phyloP scores from a whole-genome alignment of 2,797 vertebrate genomes.

The Euthynnus affinis region DNA sequence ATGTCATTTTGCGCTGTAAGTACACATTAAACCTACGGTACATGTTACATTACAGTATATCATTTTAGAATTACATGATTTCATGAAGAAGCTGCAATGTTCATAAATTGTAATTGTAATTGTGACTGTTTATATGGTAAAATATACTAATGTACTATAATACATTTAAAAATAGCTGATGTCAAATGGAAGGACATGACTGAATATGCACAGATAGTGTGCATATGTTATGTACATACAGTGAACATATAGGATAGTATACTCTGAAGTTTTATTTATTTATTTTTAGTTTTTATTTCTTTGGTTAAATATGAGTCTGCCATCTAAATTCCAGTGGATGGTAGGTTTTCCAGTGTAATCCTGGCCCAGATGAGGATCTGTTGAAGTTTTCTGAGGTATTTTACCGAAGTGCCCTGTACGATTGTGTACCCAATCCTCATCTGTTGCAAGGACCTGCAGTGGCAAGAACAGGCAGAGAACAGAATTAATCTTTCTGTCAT shows the following conservation, averaged over 20 bases:
- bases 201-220: no score
- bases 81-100: no score
- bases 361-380: neutral
- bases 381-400: neutral
- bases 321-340: no score
- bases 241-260: no score
- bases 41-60: neutral
- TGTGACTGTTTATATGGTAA: neutral
- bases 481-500: constrained; percentile 4
- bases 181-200: no score
- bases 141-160: neutral
- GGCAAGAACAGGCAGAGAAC: constrained; percentile 6
- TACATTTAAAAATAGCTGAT: neutral
- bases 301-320: no score
- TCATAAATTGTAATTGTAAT: neutral
- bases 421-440: constrained; percentile 39
- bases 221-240: no score
- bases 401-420: neutral
- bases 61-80: neutral
- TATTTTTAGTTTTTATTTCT: no score
- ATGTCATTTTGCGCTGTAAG: no score
- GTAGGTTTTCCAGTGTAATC: no score
- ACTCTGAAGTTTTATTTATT: no score
- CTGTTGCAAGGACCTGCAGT: constrained; percentile 45
- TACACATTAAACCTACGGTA: no score